Percentiles rank a stretch among this genome's conserved stretches.
These are phyloP conservation scores for Globodera ellingtonae DNA, from an alignment of 1,140 invertebrate genomes.

Conservation along the genomic window DNA sequence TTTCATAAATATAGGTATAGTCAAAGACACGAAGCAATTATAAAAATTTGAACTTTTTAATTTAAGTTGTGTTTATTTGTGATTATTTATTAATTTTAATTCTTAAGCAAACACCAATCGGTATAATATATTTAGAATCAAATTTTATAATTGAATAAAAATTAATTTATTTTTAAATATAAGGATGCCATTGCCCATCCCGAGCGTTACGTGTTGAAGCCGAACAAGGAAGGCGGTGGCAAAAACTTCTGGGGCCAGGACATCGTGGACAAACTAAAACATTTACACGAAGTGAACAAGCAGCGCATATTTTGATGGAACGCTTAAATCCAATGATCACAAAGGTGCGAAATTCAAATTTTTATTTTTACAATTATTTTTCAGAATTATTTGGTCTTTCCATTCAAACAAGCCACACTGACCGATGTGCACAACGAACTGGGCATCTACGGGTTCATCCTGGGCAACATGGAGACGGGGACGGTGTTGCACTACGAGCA, in stretches of 20 bases:
- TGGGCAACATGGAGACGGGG: slow-evolving; percentile 67
- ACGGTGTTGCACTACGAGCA: slow-evolving; percentile 72
- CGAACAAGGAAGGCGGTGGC: slow-evolving; percentile 79
- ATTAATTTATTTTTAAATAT: neutral
- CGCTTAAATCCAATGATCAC: slow-evolving; percentile 47
- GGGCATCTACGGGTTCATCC: slow-evolving; percentile 87
- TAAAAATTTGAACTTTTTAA: no score
- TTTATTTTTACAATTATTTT: slow-evolving; percentile 66
- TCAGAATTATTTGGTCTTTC: slow-evolving; percentile 81
- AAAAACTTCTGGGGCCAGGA: slow-evolving; percentile 87
- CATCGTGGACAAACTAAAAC: slow-evolving; percentile 73
- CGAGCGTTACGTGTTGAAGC: slow-evolving; percentile 87
- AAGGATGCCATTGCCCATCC: slow-evolving; percentile 80
- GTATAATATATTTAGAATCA: no score
- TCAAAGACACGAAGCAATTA: no score
- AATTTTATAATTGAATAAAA: no score
- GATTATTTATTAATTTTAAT: no score
- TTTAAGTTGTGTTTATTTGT: no score
- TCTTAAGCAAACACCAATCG: no score
- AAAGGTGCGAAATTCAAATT: slow-evolving; percentile 52
- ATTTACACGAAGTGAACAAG: slow-evolving; percentile 75
- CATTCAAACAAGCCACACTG: slow-evolving; percentile 69
- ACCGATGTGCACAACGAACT: slow-evolving; percentile 82
- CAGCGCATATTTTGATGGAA: slow-evolving; percentile 93
- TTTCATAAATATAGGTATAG: no score